Conservation (phyloP, 2,888 invertebrate species). For the Allolobophora icterica region DNA sequence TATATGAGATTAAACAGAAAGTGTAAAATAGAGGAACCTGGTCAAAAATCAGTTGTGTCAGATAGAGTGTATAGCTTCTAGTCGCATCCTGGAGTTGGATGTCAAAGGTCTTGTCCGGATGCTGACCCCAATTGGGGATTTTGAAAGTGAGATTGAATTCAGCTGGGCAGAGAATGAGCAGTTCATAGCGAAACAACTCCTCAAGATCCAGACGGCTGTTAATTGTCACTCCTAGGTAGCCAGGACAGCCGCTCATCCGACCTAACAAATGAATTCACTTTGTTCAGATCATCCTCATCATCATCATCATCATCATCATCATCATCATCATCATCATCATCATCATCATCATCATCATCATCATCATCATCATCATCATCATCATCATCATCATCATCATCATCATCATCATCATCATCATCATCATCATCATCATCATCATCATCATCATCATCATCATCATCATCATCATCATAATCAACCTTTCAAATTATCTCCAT, state of each 20-base stretch:
- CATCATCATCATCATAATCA: no score
- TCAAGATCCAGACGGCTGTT: constrained; percentile 46
- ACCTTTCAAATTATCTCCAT: not conserved
- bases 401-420: no score
- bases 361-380: no score
- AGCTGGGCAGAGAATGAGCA: constrained; percentile 57
- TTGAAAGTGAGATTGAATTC: constrained; percentile 56
- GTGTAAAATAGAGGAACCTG: not conserved
- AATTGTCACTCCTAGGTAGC: constrained; percentile 53
- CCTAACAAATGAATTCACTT: constrained; percentile 38
- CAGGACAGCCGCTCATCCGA: constrained; percentile 56
- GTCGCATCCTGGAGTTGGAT: constrained; percentile 44
- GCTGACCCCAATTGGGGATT: constrained; percentile 48
- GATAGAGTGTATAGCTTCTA: constrained; percentile 41
- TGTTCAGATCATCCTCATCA: not conserved
- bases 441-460: no score
- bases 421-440: not conserved
- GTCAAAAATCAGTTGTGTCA: constrained; percentile 45
- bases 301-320: not conserved
- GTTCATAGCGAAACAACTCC: constrained; percentile 53
- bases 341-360: no score
- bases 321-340: no score
- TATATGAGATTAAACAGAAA: not conserved
- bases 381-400: no score
- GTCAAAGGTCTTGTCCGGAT: constrained; percentile 47